Evolutionary conservation across 2,888 invertebrate genomes (phyloP), one percentile per base, ranked within the genome.

Genomic region (Drosophila paracracens): DNA sequence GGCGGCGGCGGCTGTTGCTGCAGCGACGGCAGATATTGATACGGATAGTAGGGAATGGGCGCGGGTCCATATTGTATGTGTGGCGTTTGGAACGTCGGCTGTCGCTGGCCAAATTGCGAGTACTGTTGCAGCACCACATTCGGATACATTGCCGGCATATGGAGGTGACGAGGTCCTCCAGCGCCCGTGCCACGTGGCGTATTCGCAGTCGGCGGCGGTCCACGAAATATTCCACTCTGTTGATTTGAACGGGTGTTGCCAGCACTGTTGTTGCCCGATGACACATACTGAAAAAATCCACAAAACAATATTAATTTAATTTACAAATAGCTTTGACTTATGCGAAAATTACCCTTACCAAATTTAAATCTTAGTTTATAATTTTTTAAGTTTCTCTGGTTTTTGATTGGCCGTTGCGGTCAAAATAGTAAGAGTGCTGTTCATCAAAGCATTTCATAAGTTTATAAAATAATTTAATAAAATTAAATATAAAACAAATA

Each of bases 91-190:
- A 88, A 92, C 10, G 91, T 66, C 53, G 83, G 89, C 50, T 91
- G 92, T 27, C 92, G 86, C 25, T 89, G 87, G 18, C 76, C 71
- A 74, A 82, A 91, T 60, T 88, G 81, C 51, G 88, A 82, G 70
- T 81, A 92, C 81, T 83, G 89, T 60, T 85, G 91, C 66, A 90
- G 81, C 52, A 89, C 91, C 75, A 91, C 92, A 73, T 83, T 91
- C 70, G 81, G 90, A 87, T 82, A 92, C 91, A 90, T 92, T 73
- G 89, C 65, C 65, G 81, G 84, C 69, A 92, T 83, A 43, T 83
- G 89, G 27, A 92, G 81, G 68, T 90, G 92, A 21, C 92, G 90
- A 13, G 89, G 56, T 18, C 76, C 72, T 11, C 69, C 83, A 0
- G 61, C 64, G 7, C 67, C 70, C 8, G 70, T 35, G 7, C 79